Conservation (phyloP, 2,797 vertebrate species). For the Hapalemur alaotrensis region DNA sequence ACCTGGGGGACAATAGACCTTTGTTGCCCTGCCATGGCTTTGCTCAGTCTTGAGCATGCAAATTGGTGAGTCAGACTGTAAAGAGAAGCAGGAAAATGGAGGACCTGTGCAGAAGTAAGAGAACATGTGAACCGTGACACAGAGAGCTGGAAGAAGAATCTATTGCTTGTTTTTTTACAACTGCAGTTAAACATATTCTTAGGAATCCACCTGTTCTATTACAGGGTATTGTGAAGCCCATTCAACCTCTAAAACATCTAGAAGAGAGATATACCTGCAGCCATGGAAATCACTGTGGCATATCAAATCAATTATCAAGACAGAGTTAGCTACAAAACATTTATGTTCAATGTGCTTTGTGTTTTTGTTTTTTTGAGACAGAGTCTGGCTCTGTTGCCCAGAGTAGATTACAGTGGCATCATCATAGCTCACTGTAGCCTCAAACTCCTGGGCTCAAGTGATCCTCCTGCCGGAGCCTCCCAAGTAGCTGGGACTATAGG, state of each 20-base stretch:
- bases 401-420: no score
- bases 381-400: background rate
- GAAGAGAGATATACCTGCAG: background rate
- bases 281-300: background rate
- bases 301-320: background rate
- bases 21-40: no score
- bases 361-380: no score
- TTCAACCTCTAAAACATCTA: background rate
- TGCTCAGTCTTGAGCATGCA: background rate
- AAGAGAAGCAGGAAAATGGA: background rate
- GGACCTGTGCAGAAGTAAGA: background rate
- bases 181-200: background rate
- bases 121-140: background rate
- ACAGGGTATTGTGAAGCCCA: rapidly evolving
- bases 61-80: background rate
- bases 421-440: no score
- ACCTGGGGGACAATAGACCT: background rate
- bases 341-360: background rate
- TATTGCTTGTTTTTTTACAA: background rate
- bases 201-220: background rate
- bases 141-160: background rate
- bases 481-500: no score
- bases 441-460: no score
- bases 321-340: background rate
- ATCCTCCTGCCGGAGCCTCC: no score